Evolutionary conservation across 2,797 vertebrate genomes (phyloP).

Genomic region (Scarus forsteni): DNA sequence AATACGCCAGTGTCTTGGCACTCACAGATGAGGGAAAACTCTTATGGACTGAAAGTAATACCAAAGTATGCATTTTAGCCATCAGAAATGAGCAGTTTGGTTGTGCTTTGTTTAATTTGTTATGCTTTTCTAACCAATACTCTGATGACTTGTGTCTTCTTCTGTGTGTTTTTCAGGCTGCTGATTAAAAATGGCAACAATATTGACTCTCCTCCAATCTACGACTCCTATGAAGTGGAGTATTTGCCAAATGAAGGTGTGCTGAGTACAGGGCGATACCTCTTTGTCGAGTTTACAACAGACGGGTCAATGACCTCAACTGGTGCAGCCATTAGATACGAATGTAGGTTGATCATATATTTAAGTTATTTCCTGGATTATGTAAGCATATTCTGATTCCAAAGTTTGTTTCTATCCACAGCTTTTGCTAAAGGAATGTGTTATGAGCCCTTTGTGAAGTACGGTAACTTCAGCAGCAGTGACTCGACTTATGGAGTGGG

Average conservation of each 20-base stretch:
- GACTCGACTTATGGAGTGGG: constrained; percentile 88
- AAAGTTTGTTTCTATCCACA: constrained; percentile 50
- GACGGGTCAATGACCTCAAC: constrained; percentile 92
- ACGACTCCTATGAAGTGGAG: constrained; percentile 97
- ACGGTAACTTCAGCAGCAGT: constrained; percentile 96
- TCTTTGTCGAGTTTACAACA: constrained; percentile 95
- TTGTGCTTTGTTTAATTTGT: no score
- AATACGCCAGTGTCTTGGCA: no score
- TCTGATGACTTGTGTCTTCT: not conserved
- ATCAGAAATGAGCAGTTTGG: no score
- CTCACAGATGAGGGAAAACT: no score
- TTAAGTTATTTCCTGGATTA: not conserved
- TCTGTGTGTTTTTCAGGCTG: constrained; percentile 81
- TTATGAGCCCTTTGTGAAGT: constrained; percentile 97
- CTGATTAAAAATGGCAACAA: constrained; percentile 96
- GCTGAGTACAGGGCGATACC: constrained; percentile 88
- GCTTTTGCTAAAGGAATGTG: constrained; percentile 94
- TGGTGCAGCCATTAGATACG: constrained; percentile 93
- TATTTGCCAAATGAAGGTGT: constrained; percentile 97
- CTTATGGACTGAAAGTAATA: no score
- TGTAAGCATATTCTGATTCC: not conserved
- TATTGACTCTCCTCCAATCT: constrained; percentile 92
- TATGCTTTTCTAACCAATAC: not conserved
- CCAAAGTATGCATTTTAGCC: no score
- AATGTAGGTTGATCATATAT: constrained; percentile 82